These are phyloP conservation scores for Lasioglossum morio DNA, from an alignment of 2,888 invertebrate species.

Conservation along the genomic window DNA sequence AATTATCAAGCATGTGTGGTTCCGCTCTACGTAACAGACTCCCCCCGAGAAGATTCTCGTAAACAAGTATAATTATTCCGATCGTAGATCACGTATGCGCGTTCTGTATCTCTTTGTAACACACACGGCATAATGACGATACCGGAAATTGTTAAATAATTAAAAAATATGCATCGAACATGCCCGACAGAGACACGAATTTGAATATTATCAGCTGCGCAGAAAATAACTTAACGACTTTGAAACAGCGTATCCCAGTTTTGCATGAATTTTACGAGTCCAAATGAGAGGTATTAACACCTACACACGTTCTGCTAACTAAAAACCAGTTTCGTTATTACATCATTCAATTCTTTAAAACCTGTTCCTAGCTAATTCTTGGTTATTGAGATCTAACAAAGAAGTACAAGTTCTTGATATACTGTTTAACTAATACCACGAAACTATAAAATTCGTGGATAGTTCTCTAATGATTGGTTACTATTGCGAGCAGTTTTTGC, in stretches of 20 bases:
- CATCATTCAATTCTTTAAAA: not conserved
- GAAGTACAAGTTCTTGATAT: not conserved
- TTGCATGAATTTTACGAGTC: not conserved
- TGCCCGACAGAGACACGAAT: not conserved
- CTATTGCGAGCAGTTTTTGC: not conserved
- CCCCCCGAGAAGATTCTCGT: not conserved
- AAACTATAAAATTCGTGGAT: not conserved
- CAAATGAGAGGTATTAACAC: not conserved
- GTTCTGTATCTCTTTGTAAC: not conserved
- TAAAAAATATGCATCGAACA: not conserved
- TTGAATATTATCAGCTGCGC: not conserved
- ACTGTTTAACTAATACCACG: not conserved
- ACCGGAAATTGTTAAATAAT: not conserved
- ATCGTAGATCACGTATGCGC: not conserved
- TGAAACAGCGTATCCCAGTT: not conserved
- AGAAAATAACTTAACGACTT: not conserved
- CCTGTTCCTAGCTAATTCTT: not conserved
- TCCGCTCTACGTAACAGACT: not conserved
- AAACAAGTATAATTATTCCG: conserved; percentile 8
- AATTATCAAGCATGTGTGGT: not conserved
- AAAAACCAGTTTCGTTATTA: not conserved
- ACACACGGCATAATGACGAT: not conserved
- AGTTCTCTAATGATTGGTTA: not conserved
- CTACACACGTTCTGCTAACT: not conserved
- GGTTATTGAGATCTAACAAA: not conserved